Conservation (phyloP, 64 coral and sea anemone genomes). For the Montipora cactus region DNA sequence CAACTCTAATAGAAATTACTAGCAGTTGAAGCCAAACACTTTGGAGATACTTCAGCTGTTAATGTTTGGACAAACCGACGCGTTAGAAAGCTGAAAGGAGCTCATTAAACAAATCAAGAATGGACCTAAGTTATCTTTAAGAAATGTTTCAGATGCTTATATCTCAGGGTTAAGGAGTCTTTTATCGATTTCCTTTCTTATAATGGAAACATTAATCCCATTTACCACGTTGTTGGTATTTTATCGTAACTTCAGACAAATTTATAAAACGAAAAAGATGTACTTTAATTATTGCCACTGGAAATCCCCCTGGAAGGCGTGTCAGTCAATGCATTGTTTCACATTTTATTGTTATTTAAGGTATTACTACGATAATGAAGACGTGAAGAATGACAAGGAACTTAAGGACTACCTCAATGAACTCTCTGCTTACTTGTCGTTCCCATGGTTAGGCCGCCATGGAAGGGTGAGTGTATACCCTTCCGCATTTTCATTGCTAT, state of each 20-base stretch:
- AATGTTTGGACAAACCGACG: not conserved
- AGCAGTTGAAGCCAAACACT: not conserved
- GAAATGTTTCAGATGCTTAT: not conserved
- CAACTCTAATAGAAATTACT: not conserved
- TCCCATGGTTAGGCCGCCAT: not conserved
- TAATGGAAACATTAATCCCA: not conserved
- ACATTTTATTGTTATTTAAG: not conserved
- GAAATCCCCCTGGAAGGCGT: not conserved
- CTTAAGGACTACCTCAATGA: not conserved
- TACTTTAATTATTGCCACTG: not conserved
- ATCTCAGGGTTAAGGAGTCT: not conserved
- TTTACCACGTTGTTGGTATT: not conserved
- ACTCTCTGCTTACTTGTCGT: not conserved
- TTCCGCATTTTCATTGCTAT: too few species aligned
- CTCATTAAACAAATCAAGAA: not conserved
- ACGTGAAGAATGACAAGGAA: constrained; percentile 42
- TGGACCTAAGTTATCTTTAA: not conserved
- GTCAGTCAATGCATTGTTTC: not conserved
- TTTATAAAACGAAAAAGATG: not conserved
- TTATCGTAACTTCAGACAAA: not conserved
- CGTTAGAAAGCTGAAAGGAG: not conserved
- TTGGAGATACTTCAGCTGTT: not conserved
- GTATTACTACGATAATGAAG: constrained; percentile 25
- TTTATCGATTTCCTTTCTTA: not conserved
- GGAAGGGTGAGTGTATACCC: not conserved